These are phyloP conservation scores for Merluccius polli DNA, from an alignment of 2,797 vertebrate species.

Conservation along the genomic window DNA sequence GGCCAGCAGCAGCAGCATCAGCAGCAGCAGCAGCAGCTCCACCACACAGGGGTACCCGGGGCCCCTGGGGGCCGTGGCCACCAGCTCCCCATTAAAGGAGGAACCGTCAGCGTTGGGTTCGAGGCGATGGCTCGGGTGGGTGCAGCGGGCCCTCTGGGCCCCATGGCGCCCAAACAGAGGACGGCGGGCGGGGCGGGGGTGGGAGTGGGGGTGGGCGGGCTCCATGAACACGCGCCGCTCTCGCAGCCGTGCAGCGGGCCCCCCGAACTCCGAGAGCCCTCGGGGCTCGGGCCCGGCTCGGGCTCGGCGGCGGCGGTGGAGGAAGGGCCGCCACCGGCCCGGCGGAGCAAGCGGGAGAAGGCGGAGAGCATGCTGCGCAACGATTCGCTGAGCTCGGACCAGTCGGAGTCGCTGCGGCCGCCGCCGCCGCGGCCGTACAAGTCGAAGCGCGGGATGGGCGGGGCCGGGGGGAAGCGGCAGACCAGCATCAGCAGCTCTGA, in stretches of 20 bases:
- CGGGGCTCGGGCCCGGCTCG: constrained; percentile 78
- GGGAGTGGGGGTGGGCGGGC: constrained; percentile 42
- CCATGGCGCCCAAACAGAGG: constrained; percentile 53
- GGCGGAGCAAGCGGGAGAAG: constrained; percentile 92
- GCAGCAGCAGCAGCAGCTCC: constrained; percentile 40
- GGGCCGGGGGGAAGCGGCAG: constrained; percentile 84
- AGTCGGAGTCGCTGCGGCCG: constrained; percentile 93
- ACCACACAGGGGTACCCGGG: constrained; percentile 38
- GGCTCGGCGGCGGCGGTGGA: constrained; percentile 71
- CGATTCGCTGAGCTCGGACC: constrained; percentile 95
- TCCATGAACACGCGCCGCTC: constrained; percentile 54
- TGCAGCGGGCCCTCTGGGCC: constrained; percentile 32
- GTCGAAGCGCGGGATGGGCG: constrained; percentile 81
- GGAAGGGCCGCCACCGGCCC: not conserved
- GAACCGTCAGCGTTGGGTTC: constrained; percentile 64
- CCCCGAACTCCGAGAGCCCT: constrained; percentile 83
- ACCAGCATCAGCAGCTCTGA: constrained; percentile 98
- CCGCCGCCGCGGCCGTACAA: constrained; percentile 94
- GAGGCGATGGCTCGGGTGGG: constrained; percentile 41
- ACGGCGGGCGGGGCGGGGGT: constrained; percentile 35
- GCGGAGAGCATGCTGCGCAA: constrained; percentile 95
- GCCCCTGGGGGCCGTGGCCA: constrained; percentile 73
- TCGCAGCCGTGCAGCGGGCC: constrained; percentile 64
- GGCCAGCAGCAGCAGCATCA: constrained; percentile 74
- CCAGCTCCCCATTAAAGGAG: constrained; percentile 54